Conservation (phyloP, 2,113 vertebrate genomes). For the Numida meleagris region DNA sequence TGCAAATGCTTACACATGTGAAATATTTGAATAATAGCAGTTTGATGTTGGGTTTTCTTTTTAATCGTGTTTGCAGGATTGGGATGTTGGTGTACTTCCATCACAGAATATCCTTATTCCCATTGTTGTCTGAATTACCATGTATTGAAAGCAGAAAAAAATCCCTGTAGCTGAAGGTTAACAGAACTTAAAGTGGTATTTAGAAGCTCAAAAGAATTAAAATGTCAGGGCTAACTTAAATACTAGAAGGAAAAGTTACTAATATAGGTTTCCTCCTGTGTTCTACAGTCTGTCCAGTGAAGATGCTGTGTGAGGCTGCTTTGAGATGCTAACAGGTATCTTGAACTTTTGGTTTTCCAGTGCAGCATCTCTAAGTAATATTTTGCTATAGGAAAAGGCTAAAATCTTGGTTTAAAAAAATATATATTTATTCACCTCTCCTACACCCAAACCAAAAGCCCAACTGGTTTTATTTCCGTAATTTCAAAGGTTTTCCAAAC, state of each 20-base stretch:
- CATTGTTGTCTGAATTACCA: conserved; percentile 43
- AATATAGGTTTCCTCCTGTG: conserved; percentile 75
- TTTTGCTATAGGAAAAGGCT: conserved; percentile 64
- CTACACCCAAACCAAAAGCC: conserved; percentile 11
- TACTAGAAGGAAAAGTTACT: conserved; percentile 70
- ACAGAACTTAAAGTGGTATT: conserved; percentile 30
- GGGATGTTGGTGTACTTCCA: conserved; percentile 58
- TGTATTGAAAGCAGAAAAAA: conserved; percentile 35
- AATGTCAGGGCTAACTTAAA: conserved; percentile 66
- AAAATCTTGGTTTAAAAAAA: neutral
- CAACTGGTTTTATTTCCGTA: conserved; percentile 31
- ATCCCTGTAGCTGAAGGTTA: conserved; percentile 47
- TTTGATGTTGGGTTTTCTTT: conserved; percentile 26
- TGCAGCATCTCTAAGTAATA: conserved; percentile 74
- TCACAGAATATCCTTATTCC: conserved; percentile 33
- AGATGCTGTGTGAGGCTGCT: conserved; percentile 74
- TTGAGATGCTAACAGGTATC: conserved; percentile 74
- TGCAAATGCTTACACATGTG: conserved; percentile 14
- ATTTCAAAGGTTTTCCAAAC: conserved; percentile 19
- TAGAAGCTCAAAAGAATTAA: conserved; percentile 57
- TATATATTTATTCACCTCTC: conserved; percentile 36
- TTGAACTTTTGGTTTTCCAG: conserved; percentile 74
- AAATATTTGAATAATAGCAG: conserved; percentile 12
- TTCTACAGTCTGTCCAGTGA: conserved; percentile 74
- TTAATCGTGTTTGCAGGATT: conserved; percentile 47